Percentiles rank a stretch among this genome's conserved stretches.
phyloP scores from a whole-genome alignment of 2,888 invertebrate species.

The Odontocolon sp. region DNA sequence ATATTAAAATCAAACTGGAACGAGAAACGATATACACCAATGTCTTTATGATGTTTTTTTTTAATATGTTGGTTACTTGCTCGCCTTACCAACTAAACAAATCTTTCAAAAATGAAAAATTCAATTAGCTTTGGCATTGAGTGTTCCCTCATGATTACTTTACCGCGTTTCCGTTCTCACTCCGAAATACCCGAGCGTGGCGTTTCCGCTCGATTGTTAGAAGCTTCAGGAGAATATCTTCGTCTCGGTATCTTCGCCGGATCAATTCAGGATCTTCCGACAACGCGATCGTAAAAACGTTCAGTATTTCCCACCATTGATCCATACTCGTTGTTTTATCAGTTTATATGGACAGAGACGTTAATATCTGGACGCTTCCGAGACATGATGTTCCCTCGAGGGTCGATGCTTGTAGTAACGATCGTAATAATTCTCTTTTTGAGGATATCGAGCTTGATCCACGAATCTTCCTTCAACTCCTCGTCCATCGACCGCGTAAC shows the following conservation, averaged over 20 bases:
- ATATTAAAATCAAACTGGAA: background rate
- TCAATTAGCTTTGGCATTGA: slow-evolving; percentile 17
- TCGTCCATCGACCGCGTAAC: slow-evolving; percentile 63
- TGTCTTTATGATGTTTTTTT: slow-evolving; percentile 11
- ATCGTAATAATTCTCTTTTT: slow-evolving; percentile 79
- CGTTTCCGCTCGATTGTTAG: background rate
- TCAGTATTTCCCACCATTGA: background rate
- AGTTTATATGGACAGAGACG: slow-evolving; percentile 49
- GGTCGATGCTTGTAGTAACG: slow-evolving; percentile 79
- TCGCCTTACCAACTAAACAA: background rate
- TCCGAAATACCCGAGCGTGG: background rate
- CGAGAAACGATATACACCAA: slow-evolving; percentile 9
- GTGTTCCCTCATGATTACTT: slow-evolving; percentile 14
- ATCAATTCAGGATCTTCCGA: background rate
- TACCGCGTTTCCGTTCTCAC: slow-evolving; percentile 4
- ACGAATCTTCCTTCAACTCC: slow-evolving; percentile 60
- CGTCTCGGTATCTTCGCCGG: slow-evolving; percentile 1
- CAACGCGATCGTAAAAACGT: background rate
- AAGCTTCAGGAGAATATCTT: slow-evolving; percentile 9
- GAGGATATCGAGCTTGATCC: slow-evolving; percentile 66
- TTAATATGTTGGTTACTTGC: background rate
- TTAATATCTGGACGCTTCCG: slow-evolving; percentile 78
- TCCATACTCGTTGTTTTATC: no score
- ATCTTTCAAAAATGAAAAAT: background rate
- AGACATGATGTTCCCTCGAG: slow-evolving; percentile 76